A percentile compares a stretch with the other conserved stretches of the same genome.
These are phyloP conservation scores for Narcine bancroftii DNA, from an alignment of 2,113 vertebrate species.

Conservation along the genomic window DNA sequence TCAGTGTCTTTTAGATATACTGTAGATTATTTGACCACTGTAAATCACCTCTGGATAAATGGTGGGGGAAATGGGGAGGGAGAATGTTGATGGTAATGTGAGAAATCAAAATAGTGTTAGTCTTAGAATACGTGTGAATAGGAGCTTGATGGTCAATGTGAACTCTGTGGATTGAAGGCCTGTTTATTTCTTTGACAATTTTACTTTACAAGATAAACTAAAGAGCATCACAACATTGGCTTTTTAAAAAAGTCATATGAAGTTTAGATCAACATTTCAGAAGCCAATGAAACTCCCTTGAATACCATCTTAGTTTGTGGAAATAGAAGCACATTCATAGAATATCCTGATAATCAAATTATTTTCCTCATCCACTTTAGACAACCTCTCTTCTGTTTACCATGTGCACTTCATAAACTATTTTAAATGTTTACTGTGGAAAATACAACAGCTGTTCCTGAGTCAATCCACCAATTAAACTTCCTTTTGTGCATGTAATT, in stretches of 20 bases:
- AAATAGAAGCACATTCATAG: not conserved
- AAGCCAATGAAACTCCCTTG: not conserved
- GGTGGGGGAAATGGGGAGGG: too few species aligned
- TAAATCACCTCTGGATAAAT: too few species aligned
- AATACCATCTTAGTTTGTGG: not conserved
- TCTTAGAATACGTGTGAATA: too few species aligned
- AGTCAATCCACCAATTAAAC: not conserved
- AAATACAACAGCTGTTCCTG: not conserved
- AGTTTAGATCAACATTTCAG: slow-evolving; percentile 11
- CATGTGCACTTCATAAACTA: not conserved
- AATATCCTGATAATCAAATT: not conserved
- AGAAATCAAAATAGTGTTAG: too few species aligned
- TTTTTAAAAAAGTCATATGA: not conserved
- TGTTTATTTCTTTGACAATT: too few species aligned
- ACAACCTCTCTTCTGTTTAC: not conserved
- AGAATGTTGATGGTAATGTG: too few species aligned
- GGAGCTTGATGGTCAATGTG: too few species aligned
- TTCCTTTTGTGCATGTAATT: not conserved
- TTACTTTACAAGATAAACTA: not conserved
- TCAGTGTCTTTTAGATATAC: not conserved
- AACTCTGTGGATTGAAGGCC: too few species aligned
- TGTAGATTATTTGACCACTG: not conserved
- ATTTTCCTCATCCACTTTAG: not conserved
- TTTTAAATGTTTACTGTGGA: not conserved
- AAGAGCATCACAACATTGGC: not conserved